These are phyloP conservation scores for Triplophysa bombifrons DNA, from an alignment of 2,797 vertebrate species.

Conservation along the genomic window DNA sequence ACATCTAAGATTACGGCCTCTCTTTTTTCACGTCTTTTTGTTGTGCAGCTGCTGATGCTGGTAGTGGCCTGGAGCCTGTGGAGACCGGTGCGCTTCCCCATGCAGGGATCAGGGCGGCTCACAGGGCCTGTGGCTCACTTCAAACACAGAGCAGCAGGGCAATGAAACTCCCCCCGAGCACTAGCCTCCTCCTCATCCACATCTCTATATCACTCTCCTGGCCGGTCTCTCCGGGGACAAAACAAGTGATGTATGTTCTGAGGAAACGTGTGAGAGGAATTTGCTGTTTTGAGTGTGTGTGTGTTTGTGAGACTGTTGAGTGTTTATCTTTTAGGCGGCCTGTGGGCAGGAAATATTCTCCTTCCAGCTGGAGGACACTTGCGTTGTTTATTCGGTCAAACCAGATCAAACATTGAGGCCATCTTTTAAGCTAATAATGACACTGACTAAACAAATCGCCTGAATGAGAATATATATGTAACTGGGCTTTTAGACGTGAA, in stretches of 20 bases:
- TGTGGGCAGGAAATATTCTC: conserved; percentile 53
- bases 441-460: background rate
- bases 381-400: conserved; percentile 40
- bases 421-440: background rate
- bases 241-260: conserved; percentile 48
- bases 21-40: conserved; percentile 57
- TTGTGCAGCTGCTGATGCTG: conserved; percentile 63
- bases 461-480: background rate
- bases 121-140: conserved; percentile 80
- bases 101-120: conserved; percentile 75
- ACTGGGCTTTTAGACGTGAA: background rate
- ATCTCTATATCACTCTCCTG: conserved; percentile 54
- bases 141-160: conserved; percentile 79
- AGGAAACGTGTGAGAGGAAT: conserved; percentile 47
- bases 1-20: conserved; percentile 62
- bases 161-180: conserved; percentile 66
- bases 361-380: conserved; percentile 51
- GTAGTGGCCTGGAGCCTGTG: conserved; percentile 72
- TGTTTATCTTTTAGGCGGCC: conserved; percentile 48
- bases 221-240: conserved; percentile 56
- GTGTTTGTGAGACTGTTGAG: conserved; percentile 32
- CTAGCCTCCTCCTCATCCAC: conserved; percentile 48
- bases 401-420: background rate
- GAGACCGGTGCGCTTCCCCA: conserved; percentile 72
- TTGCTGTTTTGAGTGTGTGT: conserved; percentile 22